Evolutionary conservation across 1,140 invertebrate genomes (phyloP).

Genomic region (Hyposmocoma kahamanoa): DNA sequence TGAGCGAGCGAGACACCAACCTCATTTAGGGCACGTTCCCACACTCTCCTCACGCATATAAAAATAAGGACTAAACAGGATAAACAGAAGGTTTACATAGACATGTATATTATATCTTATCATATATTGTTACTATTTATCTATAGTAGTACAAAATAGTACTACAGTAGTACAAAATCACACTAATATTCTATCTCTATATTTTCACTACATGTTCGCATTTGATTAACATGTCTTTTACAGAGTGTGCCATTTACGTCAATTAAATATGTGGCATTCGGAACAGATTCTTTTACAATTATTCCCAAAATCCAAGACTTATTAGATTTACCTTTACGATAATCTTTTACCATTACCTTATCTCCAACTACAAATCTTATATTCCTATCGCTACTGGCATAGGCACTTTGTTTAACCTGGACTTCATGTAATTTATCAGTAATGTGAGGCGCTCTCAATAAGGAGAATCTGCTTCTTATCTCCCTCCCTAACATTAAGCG

Average conservation of each 20-base stretch:
- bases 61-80: no score
- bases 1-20: no score
- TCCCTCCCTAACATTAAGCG: conserved; percentile 14
- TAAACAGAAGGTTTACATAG: no score
- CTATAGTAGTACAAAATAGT: no score
- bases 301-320: conserved; percentile 4
- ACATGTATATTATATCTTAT: no score
- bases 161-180: no score
- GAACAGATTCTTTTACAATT: not conserved
- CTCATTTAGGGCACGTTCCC: no score
- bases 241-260: conserved; percentile 1
- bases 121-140: no score
- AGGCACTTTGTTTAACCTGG: not conserved
- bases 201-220: not conserved
- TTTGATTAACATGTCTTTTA: conserved; percentile 11
- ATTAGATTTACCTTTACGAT: not conserved
- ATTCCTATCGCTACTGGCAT: not conserved
- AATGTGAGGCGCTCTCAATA: conserved; percentile 5
- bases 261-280: conserved; percentile 1
- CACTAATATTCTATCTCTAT: not conserved
- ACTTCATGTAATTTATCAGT: not conserved
- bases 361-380: conserved; percentile 2
- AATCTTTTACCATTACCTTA: conserved; percentile 10
- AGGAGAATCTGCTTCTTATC: conserved; percentile 20
- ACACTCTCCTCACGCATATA: no score